Evolutionary conservation across 2,888 invertebrate species (phyloP).

Genomic region (Brachynemurus nebulosus): DNA sequence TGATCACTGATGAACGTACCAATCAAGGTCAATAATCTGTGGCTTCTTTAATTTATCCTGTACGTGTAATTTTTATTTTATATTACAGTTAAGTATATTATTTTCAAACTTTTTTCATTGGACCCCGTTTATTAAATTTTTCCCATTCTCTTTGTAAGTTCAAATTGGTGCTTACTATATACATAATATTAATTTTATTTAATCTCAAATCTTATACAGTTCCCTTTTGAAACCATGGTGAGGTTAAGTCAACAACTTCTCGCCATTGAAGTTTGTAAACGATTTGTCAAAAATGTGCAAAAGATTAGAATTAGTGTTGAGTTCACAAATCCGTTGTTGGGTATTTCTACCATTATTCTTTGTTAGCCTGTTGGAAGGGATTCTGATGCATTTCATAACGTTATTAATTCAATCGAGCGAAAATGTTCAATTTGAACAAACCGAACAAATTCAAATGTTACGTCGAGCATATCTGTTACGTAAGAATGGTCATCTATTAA

Average conservation of each 20-base stretch:
- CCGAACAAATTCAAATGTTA: conserved; percentile 93
- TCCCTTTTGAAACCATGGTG: not conserved
- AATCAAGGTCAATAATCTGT: conserved; percentile 11
- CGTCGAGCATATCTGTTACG: conserved; percentile 81
- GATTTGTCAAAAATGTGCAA: not conserved
- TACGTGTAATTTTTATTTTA: not conserved
- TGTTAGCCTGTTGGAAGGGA: conserved; percentile 93
- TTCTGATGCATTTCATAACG: conserved; percentile 93
- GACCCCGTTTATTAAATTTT: too few relatives aligned
- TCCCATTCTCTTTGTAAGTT: too few relatives aligned
- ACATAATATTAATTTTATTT: too few relatives aligned
- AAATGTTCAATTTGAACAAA: conserved; percentile 87
- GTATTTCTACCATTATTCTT: conserved; percentile 97
- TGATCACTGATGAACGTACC: not conserved
- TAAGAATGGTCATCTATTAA: conserved; percentile 93
- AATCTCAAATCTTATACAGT: conserved; percentile 1
- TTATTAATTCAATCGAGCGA: conserved; percentile 89
- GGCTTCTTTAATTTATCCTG: not conserved
- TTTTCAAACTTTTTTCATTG: too few relatives aligned
- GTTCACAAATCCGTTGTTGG: conserved; percentile 95
- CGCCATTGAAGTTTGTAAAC: not conserved
- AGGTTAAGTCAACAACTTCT: not conserved
- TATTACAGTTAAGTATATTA: not conserved
- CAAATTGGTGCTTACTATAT: too few relatives aligned
- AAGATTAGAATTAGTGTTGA: conserved; percentile 64